Percentiles rank a stretch among this genome's conserved stretches.
Evolutionary conservation across 2,888 invertebrate genomes (phyloP).

Genomic region (Crioceris asparagi): DNA sequence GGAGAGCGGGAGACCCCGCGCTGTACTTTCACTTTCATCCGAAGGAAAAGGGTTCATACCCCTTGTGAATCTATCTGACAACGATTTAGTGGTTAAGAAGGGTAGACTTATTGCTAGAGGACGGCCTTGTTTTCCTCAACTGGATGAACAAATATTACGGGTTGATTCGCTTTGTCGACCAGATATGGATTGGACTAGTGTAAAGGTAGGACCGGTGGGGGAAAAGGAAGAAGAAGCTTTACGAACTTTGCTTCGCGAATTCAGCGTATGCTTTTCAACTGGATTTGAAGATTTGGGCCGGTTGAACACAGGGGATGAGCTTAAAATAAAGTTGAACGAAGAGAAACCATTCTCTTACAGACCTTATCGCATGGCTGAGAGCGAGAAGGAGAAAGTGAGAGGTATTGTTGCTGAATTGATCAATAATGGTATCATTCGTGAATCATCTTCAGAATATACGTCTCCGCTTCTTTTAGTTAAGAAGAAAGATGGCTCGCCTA

Average conservation of each 20-base stretch:
- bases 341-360: conserved; percentile 14
- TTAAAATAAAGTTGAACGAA: conserved; percentile 1
- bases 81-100: no score
- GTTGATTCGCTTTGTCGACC: no score
- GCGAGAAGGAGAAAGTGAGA: conserved; percentile 4
- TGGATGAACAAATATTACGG: no score
- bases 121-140: no score
- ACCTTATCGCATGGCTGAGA: conserved; percentile 19
- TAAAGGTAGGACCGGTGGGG: conserved; percentile 13
- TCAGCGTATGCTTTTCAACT: conserved; percentile 13
- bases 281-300: conserved; percentile 4
- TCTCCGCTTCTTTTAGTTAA: conserved; percentile 14
- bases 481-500: conserved; percentile 14
- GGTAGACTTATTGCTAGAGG: no score
- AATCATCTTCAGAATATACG: conserved; percentile 8
- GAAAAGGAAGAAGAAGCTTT: conserved; percentile 18
- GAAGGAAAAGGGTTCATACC: no score
- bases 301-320: neutral
- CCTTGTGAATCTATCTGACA: no score
- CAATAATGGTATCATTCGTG: conserved; percentile 6
- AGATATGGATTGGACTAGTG: no score
- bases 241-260: neutral
- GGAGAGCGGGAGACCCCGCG: no score
- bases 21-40: no score
- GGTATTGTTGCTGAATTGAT: conserved; percentile 9